Conservation (phyloP, 2,888 invertebrate species). For the Rhogogaster chlorosoma region DNA sequence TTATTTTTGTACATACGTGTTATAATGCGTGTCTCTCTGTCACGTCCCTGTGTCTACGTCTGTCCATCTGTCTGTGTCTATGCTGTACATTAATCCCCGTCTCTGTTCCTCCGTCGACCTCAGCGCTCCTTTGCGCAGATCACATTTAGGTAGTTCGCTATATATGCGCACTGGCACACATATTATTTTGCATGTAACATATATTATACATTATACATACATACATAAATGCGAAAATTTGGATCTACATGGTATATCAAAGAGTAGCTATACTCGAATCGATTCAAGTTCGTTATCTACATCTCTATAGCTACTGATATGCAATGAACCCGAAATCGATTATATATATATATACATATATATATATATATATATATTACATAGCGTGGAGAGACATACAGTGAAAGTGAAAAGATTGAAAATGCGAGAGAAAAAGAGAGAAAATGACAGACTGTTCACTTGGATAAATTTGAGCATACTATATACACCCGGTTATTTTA, state of each 20-base stretch:
- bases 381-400: not conserved
- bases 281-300: not conserved
- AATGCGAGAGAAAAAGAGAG: not conserved
- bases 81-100: constrained; percentile 51
- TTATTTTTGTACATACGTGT: constrained; percentile 52
- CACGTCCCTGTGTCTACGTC: constrained; percentile 54
- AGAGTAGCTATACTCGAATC: not conserved
- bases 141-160: not conserved
- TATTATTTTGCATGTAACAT: constrained; percentile 2
- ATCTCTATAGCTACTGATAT: not conserved
- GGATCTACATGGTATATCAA: not conserved
- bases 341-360: not conserved
- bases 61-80: constrained; percentile 58
- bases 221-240: not conserved
- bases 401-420: not conserved
- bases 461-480: not conserved
- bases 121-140: constrained; percentile 20
- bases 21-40: constrained; percentile 58
- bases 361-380: not conserved
- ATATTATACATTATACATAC: not conserved
- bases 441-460: not conserved
- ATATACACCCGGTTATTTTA: not conserved
- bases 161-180: not conserved
- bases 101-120: constrained; percentile 34
- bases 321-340: not conserved